Evolutionary conservation across 2,797 vertebrate species (phyloP).

Genomic region (Paratrypauchen microcephalus): DNA sequence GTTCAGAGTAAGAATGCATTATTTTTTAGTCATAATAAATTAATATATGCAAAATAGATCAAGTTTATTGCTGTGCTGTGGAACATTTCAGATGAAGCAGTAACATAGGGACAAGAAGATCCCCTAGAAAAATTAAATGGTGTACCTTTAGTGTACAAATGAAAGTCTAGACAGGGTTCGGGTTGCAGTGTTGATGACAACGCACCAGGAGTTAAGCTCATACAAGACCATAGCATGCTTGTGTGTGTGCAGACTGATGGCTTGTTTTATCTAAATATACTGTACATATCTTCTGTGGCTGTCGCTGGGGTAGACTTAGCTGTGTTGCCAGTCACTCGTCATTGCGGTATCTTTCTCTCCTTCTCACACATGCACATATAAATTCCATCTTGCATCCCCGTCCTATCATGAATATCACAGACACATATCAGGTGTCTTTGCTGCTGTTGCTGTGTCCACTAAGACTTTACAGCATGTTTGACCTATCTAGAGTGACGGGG

Average conservation of each 20-base stretch:
- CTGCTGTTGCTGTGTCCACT: constrained; percentile 63
- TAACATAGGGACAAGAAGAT: too few species aligned
- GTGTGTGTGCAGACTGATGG: constrained; percentile 11
- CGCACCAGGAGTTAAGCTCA: constrained; percentile 53
- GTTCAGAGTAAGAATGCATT: too few species aligned
- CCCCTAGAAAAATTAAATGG: too few species aligned
- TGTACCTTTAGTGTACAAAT: constrained; percentile 22
- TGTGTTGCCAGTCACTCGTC: constrained; percentile 29
- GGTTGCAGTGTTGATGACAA: constrained; percentile 52
- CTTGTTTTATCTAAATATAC: constrained; percentile 56
- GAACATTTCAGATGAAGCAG: too few species aligned
- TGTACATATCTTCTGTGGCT: constrained; percentile 44
- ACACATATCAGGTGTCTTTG: constrained; percentile 50
- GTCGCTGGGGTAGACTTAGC: constrained; percentile 38
- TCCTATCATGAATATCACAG: constrained; percentile 58
- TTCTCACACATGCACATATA: constrained; percentile 29
- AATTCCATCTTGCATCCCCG: constrained; percentile 49
- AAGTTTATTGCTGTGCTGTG: too few species aligned
- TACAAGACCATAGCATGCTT: constrained; percentile 22
- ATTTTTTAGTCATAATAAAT: too few species aligned
- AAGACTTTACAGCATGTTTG: constrained; percentile 70
- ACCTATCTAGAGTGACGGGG: constrained; percentile 51
- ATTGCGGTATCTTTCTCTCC: constrained; percentile 9
- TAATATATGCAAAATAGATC: too few species aligned
- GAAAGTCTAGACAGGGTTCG: constrained; percentile 42